These are phyloP conservation scores for Dexiosoma caninum DNA, from an alignment of 2,888 invertebrate genomes.

Conservation along the genomic window DNA sequence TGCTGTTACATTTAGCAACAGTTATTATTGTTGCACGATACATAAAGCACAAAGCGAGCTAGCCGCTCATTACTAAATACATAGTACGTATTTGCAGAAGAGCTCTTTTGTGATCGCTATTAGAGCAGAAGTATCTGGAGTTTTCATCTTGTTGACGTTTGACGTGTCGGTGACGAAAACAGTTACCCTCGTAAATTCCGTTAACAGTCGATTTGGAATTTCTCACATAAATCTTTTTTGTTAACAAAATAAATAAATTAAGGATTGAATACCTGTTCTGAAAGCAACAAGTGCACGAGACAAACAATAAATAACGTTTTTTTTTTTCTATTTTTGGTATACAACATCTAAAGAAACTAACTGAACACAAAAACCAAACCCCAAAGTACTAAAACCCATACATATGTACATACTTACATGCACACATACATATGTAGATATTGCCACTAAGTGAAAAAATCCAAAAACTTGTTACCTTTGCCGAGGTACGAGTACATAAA, in stretches of 20 bases:
- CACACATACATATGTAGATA: neutral
- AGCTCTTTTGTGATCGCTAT: too few relatives aligned
- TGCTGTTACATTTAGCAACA: too few relatives aligned
- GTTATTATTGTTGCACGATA: too few relatives aligned
- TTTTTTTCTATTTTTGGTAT: conserved; percentile 5
- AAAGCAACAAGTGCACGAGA: conserved; percentile 54
- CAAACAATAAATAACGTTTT: neutral
- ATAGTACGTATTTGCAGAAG: too few relatives aligned
- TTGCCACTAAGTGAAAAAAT: neutral
- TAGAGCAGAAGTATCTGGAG: too few relatives aligned
- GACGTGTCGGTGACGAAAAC: too few relatives aligned
- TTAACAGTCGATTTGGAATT: neutral
- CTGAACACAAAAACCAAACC: conserved; percentile 34
- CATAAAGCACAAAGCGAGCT: too few relatives aligned
- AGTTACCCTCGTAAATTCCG: neutral
- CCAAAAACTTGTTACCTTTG: conserved; percentile 45
- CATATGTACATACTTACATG: too few relatives aligned
- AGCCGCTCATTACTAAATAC: too few relatives aligned
- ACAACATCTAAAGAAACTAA: neutral
- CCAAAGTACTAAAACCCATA: neutral
- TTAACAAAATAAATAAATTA: conserved; percentile 14
- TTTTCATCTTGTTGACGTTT: too few relatives aligned
- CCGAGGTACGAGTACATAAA: conserved; percentile 4
- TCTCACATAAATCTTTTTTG: conserved; percentile 33
- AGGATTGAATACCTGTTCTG: conserved; percentile 49